These are phyloP conservation scores for Myathropa florea DNA, from an alignment of 2,888 invertebrate species.

Conservation along the genomic window DNA sequence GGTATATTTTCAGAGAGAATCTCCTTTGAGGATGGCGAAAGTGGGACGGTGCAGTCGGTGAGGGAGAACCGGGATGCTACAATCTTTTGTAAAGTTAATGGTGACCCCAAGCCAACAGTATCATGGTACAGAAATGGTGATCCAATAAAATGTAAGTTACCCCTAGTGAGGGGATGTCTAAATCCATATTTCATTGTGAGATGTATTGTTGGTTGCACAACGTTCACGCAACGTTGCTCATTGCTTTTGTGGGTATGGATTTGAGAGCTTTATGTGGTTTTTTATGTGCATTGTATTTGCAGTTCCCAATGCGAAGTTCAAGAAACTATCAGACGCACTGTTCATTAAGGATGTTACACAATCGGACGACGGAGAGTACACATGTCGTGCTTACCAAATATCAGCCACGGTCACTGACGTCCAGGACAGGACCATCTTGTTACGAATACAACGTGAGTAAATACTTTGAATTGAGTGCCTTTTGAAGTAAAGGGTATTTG, in stretches of 20 bases:
- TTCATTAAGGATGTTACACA: constrained; percentile 82
- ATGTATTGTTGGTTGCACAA: background rate
- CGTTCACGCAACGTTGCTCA: background rate
- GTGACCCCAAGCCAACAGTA: constrained; percentile 80
- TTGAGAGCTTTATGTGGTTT: background rate
- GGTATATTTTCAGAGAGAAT: constrained; percentile 81
- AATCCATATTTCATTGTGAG: constrained; percentile 2
- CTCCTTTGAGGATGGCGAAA: constrained; percentile 82
- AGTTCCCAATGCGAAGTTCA: constrained; percentile 80
- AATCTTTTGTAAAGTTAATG: constrained; percentile 79
- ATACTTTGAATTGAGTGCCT: background rate
- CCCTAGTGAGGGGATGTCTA: background rate
- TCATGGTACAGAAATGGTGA: constrained; percentile 81
- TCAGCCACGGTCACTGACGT: constrained; percentile 82
- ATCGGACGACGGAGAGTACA: constrained; percentile 83
- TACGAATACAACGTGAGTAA: constrained; percentile 84
- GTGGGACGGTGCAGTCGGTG: constrained; percentile 81
- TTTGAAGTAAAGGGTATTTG: too few relatives aligned
- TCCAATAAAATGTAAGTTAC: constrained; percentile 77
- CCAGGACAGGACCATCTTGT: constrained; percentile 82
- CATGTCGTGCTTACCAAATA: constrained; percentile 83
- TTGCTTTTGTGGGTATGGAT: too few relatives aligned
- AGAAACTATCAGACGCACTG: constrained; percentile 82
- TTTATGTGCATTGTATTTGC: constrained; percentile 3
- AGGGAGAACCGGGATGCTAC: constrained; percentile 81